Base-by-base conservation (phyloP, 2,113 vertebrate species). In the Macroglossus sobrinus region DNA sequence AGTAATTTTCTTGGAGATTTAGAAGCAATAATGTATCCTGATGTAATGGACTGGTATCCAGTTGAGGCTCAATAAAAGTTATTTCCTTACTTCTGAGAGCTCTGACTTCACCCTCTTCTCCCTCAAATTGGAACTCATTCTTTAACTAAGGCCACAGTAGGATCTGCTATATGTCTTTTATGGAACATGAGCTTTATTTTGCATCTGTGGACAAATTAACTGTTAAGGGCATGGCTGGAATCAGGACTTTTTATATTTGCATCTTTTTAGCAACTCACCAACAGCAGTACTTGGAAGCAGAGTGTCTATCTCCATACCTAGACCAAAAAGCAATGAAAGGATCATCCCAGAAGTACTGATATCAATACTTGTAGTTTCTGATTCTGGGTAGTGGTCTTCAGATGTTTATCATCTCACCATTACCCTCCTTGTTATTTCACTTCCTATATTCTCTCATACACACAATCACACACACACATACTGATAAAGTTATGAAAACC, bases 1-100 rank as follows among this genome's bases (percentile, higher is more conserved):
- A 74, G 69, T 97, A 3, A 89, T 86, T 93, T 91, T 80, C 68
- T 43, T 82, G 47, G 21, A 45, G 72, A 40, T 82, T 97, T 96
- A 94, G 81, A 93, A 91, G 64, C 43, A 85, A 68, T 86, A 89
- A 82, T 50, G 9, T 57, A 59, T 63, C n/a, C 30, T 90, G 43
- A 84, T 43, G 40, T 87, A 63, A 63, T 84, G 45, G 94, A 91
- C 64, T 96, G 85, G 50, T 26, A 81, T 64, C 35, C 47, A 89
- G 43, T 35, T 92, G 86, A 57, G 30, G 45, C 47, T 91, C 72
- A 81, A 81, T 91, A 30, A 43, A 91, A 78, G 61, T 81, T 81
- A 91, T 89, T 95, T 91, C 61, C 47, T 94, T 95, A 66, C 38
- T 89, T 93, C 69, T 88, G 33, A 45, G 84, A 94, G 14, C 33